These are phyloP conservation scores for Agrochola circellaris DNA, from an alignment of 2,888 invertebrate species.

Conservation along the genomic window DNA sequence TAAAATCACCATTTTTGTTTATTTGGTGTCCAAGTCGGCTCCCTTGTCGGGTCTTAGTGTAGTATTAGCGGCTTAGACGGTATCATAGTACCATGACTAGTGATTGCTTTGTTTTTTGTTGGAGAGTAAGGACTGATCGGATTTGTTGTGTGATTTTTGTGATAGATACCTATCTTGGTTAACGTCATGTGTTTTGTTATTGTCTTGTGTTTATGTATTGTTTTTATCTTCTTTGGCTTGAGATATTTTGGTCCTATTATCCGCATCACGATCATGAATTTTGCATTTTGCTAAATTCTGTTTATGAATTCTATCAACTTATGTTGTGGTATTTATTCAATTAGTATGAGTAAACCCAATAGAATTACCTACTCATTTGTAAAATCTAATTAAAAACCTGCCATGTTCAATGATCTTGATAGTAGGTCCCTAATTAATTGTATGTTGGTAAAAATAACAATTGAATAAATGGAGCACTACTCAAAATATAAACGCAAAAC, in stretches of 20 bases:
- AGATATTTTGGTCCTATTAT: not conserved
- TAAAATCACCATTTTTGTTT: slow-evolving; percentile 90
- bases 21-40: slow-evolving; percentile 82
- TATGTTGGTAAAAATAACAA: not conserved
- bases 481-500: not conserved
- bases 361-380: not conserved
- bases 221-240: not conserved
- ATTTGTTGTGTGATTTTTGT: slow-evolving; percentile 65
- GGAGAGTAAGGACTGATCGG: slow-evolving; percentile 60
- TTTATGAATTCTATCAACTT: not conserved
- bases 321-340: not conserved
- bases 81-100: slow-evolving; percentile 83
- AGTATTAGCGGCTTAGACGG: slow-evolving; percentile 83
- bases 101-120: slow-evolving; percentile 72
- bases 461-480: not conserved
- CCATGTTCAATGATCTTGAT: not conserved
- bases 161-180: slow-evolving; percentile 42
- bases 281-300: not conserved
- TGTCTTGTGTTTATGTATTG: slow-evolving; percentile 16
- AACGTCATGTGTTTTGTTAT: slow-evolving; percentile 26
- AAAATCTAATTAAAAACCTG: not conserved
- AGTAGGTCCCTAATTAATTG: not conserved
- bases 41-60: slow-evolving; percentile 85
- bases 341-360: not conserved
- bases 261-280: not conserved